phyloP scores from a whole-genome alignment of 2,113 vertebrate species.

The Aplodontia rufa region DNA sequence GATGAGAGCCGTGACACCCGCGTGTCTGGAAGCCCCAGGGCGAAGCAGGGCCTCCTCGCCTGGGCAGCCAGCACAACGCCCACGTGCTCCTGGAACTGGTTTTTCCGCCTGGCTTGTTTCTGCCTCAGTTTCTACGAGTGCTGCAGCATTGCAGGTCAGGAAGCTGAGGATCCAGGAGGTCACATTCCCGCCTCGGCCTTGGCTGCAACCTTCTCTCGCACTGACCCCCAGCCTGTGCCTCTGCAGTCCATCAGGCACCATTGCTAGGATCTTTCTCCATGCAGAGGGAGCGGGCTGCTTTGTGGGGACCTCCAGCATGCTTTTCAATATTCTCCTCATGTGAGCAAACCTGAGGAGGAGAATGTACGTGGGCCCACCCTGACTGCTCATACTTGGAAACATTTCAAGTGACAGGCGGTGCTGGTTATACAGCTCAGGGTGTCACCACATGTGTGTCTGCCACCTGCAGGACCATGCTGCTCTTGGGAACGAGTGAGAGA shows the following conservation, averaged over 20 bases:
- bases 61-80: too few species aligned
- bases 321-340: too few species aligned
- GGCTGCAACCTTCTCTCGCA: neutral
- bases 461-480: neutral
- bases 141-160: neutral
- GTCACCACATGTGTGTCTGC: too few species aligned
- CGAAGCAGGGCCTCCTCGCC: too few species aligned
- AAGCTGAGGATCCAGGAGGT: neutral
- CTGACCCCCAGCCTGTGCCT: neutral
- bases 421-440: too few species aligned
- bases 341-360: neutral
- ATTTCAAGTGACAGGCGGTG: neutral
- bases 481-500: neutral
- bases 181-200: conserved; percentile 19
- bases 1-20: neutral
- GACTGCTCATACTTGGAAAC: neutral
- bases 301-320: neutral
- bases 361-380: too few species aligned
- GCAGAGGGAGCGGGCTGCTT: neutral
- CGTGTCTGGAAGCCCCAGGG: neutral
- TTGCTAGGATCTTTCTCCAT: neutral
- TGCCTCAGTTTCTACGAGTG: conserved; percentile 37
- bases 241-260: neutral
- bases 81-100: fast-evolving
- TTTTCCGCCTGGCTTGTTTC: neutral